Percentiles rank a stretch among this genome's conserved stretches.
Conservation (phyloP, 1,140 invertebrate genomes). For the Drosophila willistoni region DNA sequence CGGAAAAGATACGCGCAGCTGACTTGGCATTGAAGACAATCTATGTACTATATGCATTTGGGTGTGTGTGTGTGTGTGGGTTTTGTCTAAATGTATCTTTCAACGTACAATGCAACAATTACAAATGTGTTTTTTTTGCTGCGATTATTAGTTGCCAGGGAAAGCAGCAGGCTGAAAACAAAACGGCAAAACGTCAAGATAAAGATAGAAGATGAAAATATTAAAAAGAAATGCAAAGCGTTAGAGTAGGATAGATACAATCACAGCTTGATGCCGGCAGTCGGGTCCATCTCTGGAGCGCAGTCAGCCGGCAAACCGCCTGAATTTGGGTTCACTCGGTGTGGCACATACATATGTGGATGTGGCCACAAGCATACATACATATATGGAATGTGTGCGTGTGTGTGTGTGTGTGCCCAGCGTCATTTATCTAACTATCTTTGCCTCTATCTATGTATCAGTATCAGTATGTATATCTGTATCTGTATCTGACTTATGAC, state of each 20-base stretch:
- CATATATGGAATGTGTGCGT: too few relatives aligned
- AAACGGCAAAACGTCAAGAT: constrained; percentile 24
- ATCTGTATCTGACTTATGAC: constrained; percentile 61
- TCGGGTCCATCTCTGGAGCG: constrained; percentile 27
- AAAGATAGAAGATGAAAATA: constrained; percentile 15
- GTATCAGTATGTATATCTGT: constrained; percentile 32
- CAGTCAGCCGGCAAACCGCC: constrained; percentile 57
- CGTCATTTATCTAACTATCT: constrained; percentile 67
- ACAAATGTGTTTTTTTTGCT: constrained; percentile 54
- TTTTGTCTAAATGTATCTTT: constrained; percentile 44
- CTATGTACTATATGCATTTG: constrained; percentile 27
- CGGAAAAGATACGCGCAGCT: constrained; percentile 75
- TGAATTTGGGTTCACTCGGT: constrained; percentile 4
- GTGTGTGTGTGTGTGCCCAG: constrained; percentile 46
- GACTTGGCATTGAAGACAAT: constrained; percentile 72
- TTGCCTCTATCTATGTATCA: constrained; percentile 33
- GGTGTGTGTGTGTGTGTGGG: constrained; percentile 25
- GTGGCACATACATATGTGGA: constrained; percentile 31
- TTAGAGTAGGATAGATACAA: constrained; percentile 6
- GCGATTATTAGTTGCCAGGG: constrained; percentile 70
- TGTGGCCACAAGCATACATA: too few relatives aligned
- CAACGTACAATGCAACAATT: constrained; percentile 63
- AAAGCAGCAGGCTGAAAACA: constrained; percentile 54
- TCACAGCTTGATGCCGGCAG: constrained; percentile 55
- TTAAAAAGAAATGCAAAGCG: neutral